These are phyloP conservation scores for Mormyrus proboscirostris DNA, from an alignment of 2,797 vertebrate species.

Conservation along the genomic window DNA sequence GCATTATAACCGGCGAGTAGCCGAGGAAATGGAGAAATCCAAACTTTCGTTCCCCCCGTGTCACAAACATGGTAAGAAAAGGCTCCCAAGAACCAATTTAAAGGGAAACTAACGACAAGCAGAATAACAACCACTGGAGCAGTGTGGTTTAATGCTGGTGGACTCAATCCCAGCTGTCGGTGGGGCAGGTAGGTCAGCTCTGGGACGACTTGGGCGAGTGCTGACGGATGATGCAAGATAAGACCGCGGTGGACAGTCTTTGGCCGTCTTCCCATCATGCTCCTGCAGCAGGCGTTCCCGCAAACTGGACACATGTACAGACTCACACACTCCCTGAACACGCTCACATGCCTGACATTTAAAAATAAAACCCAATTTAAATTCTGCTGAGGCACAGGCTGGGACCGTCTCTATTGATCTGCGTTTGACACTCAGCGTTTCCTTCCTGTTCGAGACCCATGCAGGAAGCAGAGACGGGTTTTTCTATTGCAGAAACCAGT, in stretches of 20 bases:
- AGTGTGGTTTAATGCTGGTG: background rate
- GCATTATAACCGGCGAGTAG: background rate
- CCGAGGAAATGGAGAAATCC: background rate
- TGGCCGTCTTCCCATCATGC: conserved; percentile 16
- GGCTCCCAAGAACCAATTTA: background rate
- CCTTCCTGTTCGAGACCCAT: background rate
- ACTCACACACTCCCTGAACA: background rate
- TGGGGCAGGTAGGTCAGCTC: conserved; percentile 15
- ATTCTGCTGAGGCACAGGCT: conserved; percentile 23
- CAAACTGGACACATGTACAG: background rate
- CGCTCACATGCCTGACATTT: background rate
- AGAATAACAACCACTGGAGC: background rate
- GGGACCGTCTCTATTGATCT: conserved; percentile 18
- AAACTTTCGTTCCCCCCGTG: background rate
- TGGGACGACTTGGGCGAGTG: background rate
- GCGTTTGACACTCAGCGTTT: conserved; percentile 1
- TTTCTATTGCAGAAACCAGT: background rate
- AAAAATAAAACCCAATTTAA: conserved; percentile 17
- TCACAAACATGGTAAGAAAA: background rate
- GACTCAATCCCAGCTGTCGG: background rate
- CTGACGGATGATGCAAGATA: conserved; percentile 23
- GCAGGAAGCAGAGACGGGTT: background rate
- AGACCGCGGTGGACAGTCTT: conserved; percentile 11
- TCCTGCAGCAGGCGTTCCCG: conserved; percentile 11
- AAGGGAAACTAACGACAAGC: background rate